phyloP scores from a whole-genome alignment of 2,888 invertebrate species.

The Cantharis nigra region DNA sequence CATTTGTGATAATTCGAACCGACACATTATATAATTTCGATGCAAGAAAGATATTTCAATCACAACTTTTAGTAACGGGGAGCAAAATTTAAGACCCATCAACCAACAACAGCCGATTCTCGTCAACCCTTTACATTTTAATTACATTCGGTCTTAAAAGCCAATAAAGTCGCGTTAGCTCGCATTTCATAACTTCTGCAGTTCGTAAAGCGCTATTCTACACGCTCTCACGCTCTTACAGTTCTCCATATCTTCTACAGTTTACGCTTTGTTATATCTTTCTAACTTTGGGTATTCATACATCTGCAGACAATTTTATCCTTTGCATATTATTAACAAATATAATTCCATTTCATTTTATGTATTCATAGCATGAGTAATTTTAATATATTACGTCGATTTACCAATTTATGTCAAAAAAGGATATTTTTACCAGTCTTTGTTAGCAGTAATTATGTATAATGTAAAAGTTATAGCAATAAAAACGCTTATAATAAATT shows the following conservation, averaged over 20 bases:
- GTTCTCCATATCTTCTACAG: constrained; percentile 29
- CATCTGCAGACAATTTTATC: background rate
- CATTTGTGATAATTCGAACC: constrained; percentile 32
- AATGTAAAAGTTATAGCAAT: background rate
- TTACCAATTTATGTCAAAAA: background rate
- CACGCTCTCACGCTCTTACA: constrained; percentile 38
- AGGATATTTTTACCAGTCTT: background rate
- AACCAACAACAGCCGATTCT: constrained; percentile 35
- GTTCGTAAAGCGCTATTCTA: constrained; percentile 44
- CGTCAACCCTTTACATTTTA: constrained; percentile 48
- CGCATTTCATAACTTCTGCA: constrained; percentile 48
- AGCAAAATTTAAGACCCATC: constrained; percentile 28
- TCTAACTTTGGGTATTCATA: background rate
- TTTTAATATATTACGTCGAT: background rate
- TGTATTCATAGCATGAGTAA: background rate
- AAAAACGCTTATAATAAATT: background rate
- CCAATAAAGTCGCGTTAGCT: constrained; percentile 50
- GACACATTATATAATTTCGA: constrained; percentile 20
- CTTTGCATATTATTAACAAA: background rate
- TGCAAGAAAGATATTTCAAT: constrained; percentile 13
- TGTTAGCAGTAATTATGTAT: background rate
- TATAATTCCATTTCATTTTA: background rate
- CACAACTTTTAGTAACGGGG: background rate
- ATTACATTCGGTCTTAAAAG: constrained; percentile 49
- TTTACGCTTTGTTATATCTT: constrained; percentile 2